phyloP scores from a whole-genome alignment of 2,113 vertebrate species.

The Phalacrocorax pelagicus region DNA sequence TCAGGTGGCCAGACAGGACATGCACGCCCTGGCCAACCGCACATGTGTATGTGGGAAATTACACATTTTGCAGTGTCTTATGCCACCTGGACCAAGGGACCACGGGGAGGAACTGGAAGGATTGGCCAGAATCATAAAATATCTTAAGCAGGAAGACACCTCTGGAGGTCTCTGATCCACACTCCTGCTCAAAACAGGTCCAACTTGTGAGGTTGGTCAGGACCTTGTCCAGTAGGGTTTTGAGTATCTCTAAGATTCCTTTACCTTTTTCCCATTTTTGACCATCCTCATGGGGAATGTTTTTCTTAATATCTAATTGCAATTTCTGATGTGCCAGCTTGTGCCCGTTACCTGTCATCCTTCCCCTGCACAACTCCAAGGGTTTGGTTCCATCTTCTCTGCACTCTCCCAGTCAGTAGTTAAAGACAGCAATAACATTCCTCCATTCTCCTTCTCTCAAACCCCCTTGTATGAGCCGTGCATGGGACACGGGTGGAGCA shows the following conservation, averaged over 20 bases:
- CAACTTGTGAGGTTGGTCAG: neutral
- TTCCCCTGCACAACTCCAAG: neutral
- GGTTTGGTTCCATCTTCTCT: neutral
- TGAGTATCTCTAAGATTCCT: neutral
- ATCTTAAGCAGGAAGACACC: neutral
- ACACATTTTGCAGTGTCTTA: neutral
- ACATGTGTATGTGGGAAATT: accelerated
- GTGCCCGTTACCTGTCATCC: neutral
- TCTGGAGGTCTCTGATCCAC: neutral
- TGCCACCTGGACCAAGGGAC: neutral
- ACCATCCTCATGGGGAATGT: neutral
- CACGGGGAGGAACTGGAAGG: neutral
- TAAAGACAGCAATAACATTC: neutral
- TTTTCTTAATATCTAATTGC: neutral
- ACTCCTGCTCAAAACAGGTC: neutral
- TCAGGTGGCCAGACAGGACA: neutral
- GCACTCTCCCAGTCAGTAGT: neutral
- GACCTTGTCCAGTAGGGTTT: neutral
- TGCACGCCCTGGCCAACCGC: neutral
- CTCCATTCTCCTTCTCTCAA: neutral
- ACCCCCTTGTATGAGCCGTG: neutral
- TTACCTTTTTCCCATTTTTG: neutral
- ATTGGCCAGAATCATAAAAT: neutral
- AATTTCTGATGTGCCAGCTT: neutral
- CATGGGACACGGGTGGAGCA: neutral